Evolutionary conservation across 2,797 vertebrate genomes (phyloP), one percentile per base, ranked within the genome.

Genomic region (Pachyuromys duprasi): DNA sequence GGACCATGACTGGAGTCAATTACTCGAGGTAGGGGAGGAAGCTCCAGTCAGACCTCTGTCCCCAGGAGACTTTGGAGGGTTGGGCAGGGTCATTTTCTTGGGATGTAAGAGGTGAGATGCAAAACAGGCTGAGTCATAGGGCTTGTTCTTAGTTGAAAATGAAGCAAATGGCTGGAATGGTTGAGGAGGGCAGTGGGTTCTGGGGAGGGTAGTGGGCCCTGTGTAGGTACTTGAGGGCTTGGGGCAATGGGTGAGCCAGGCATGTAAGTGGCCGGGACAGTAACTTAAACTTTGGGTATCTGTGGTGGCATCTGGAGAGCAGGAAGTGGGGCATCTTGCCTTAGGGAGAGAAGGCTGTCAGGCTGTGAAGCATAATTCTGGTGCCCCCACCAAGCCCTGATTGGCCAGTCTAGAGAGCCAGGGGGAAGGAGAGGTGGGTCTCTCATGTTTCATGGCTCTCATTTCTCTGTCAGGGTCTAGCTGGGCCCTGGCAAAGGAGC

Each of bases 381-480:
- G 78, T 74, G 63, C 78, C 33, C 33, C 5, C 12, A n/a, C 22
- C 18, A 3, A 22, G 36, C 13, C 72, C 75, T 12, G 31, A 49
- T n/a, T 72, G 81, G 60, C 22, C 1, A 11, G 17, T n/a, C 42
- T 13, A 63, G 75, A 65, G 26, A 86, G 62, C 55, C 39, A 6
- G 67, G 82, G 39, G 60, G 63, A 69, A 79, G 72, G 74, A 57
- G 78, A 26, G 1, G 74, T 18, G 17, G 67, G 45, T 20, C 62
- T 95, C 96, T 97, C 39, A 0, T 63, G 81, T 96, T 96, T 94
- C 97, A 9, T 2, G 39, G 93, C 72, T 93, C 92, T 86, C 36
- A 8, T 90, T 95, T 88, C 88, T 79, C 76, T 36, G 55, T 78
- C 14, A 0, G 45, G 62, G 90, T 39, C 84, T 45, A 86, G 63